phyloP scores from a whole-genome alignment of 2,888 invertebrate species.

The Heteromurus nitidus region DNA sequence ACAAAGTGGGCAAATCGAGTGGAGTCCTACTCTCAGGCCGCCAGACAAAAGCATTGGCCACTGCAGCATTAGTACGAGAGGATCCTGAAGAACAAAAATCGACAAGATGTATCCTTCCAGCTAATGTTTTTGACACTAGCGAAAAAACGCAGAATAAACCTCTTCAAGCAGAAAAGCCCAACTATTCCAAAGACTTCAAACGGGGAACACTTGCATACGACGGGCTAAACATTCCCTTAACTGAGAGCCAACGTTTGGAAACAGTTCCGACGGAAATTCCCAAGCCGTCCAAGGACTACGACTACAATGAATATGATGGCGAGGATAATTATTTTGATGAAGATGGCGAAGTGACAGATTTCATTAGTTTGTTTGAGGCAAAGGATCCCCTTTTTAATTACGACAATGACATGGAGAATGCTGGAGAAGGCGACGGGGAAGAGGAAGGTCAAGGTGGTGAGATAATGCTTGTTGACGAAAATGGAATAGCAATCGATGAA shows the following conservation, averaged over 20 bases:
- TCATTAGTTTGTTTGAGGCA: neutral
- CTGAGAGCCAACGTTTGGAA: neutral
- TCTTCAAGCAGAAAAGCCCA: neutral
- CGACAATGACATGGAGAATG: neutral
- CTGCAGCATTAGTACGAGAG: no score
- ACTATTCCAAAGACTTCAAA: neutral
- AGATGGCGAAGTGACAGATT: neutral
- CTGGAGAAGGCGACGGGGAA: neutral
- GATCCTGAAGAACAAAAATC: no score
- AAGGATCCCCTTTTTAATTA: no score
- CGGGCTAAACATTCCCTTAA: neutral
- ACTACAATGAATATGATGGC: neutral
- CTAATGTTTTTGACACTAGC: neutral
- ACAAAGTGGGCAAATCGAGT: neutral
- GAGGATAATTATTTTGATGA: neutral
- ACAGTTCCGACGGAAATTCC: neutral
- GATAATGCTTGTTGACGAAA: no score
- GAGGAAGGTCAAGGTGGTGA: neutral
- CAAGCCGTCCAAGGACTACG: neutral
- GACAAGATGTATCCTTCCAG: neutral
- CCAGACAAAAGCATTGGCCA: no score
- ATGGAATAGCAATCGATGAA: no score
- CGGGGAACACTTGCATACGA: neutral
- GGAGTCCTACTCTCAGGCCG: no score
- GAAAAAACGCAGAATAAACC: neutral